Evolutionary conservation across 2,797 vertebrate species (phyloP).

Genomic region (Lophotriccus pileatus): DNA sequence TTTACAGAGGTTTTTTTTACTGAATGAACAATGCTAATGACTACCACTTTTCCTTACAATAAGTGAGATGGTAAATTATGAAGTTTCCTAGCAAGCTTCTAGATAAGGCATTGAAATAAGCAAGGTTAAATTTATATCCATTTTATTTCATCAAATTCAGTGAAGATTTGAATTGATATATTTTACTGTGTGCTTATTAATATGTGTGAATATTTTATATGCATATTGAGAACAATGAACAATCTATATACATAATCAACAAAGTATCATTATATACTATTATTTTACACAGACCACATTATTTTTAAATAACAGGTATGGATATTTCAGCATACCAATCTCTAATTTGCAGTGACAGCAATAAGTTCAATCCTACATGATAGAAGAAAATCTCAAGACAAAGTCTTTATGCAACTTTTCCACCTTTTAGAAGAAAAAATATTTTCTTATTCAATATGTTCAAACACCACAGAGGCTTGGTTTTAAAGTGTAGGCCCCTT

Average conservation of each 20-base stretch:
- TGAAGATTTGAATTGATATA: not conserved
- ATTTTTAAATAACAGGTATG: not conserved
- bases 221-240: not conserved
- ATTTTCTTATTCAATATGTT: not conserved
- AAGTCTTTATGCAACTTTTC: not conserved
- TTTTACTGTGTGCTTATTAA: not conserved
- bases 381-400: not conserved
- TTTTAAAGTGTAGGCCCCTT: not conserved
- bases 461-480: not conserved
- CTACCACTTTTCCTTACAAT: not conserved
- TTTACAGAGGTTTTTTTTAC: not conserved
- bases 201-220: not conserved
- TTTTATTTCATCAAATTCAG: not conserved
- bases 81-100: not conserved
- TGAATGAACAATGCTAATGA: not conserved
- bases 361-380: fast-evolving
- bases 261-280: not conserved
- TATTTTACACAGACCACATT: not conserved
- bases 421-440: not conserved
- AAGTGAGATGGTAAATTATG: not conserved
- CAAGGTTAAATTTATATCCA: not conserved
- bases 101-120: not conserved
- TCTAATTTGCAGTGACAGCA: not conserved
- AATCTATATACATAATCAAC: not conserved
- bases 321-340: not conserved